Evolutionary conservation across 2,113 vertebrate genomes (phyloP), one percentile per base, ranked within the genome.

Genomic region (Phrynocephalus versicolor): DNA sequence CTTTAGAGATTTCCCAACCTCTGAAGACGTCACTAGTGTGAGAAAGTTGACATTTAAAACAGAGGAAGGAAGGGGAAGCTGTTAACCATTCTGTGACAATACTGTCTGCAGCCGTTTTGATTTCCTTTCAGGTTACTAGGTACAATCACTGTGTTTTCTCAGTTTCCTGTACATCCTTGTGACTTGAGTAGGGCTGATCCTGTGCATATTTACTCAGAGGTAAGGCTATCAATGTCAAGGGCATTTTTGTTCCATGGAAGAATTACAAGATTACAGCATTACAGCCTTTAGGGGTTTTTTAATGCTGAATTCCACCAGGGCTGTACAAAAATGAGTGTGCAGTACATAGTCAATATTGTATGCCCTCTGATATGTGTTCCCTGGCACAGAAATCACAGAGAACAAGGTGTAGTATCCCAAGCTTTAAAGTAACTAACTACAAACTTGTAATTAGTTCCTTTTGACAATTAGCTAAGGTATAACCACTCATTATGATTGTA

Each of bases 1-100:
- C 93, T 95, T 88, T 6, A 81, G 94, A 93, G 92, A 88, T 96
- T 96, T 96, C 93, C 89, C 93, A 94, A 94, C 84, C 91, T 93
- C 92, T 93, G 89, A 96, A 91, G 90, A 93, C 91, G 92, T 90
- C 91, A 91, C 85, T 86, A 84, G 76, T 92, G 85, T 95, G 93
- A 95, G 88, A 92, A 94, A 90, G 83, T 3, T 90, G 91, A 91
- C 89, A 91, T 94, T 96, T 93, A 88, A 93, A 92, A 80, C 27
- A 92, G n/a, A 27, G 18, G 83, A 74, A 91, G 76, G 74, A 90
- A 85, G 27, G 10, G 27, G 51, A 85, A 79, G 71, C 0, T 64
- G 58, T 88, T 94, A 92, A 91, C 85, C 69, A 73, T 89, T 95
- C 85, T 83, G 65, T 78, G 84, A 79, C 21, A 86, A 62, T 18